Conservation (phyloP, 1,140 invertebrate genomes). For the Halotydeus destructor region DNA sequence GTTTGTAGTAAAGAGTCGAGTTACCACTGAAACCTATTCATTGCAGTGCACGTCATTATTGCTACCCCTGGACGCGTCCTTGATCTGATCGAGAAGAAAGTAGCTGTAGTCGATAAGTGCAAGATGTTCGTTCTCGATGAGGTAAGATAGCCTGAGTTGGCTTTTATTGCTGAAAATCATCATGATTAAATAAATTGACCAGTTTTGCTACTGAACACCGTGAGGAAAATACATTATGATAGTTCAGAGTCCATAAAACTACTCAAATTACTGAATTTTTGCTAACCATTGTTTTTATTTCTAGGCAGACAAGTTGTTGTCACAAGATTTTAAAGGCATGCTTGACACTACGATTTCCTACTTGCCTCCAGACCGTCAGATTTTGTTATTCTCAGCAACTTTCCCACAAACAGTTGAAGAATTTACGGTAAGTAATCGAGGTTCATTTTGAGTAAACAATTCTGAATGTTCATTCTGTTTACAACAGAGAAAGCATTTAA, state of each 20-base stretch:
- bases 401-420: slow-evolving; percentile 98
- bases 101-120: slow-evolving; percentile 87
- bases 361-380: slow-evolving; percentile 85
- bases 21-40: background rate
- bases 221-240: too few relatives aligned
- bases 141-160: slow-evolving; percentile 19
- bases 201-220: too few relatives aligned
- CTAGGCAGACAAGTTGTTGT: slow-evolving; percentile 96
- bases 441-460: background rate
- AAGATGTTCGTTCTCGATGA: slow-evolving; percentile 94
- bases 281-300: too few relatives aligned
- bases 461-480: background rate
- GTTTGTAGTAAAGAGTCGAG: slow-evolving; percentile 26
- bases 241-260: too few relatives aligned
- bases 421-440: slow-evolving; percentile 55
- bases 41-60: slow-evolving; percentile 86
- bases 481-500: slow-evolving; percentile 62
- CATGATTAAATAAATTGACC: too few relatives aligned
- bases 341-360: slow-evolving; percentile 83
- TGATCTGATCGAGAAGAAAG: slow-evolving; percentile 97
- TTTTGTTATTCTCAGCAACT: slow-evolving; percentile 94
- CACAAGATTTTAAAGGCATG: slow-evolving; percentile 98
- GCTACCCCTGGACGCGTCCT: slow-evolving; percentile 97
- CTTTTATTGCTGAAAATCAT: too few relatives aligned
- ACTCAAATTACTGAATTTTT: slow-evolving; percentile 11